phyloP scores from a whole-genome alignment of 2,888 invertebrate species.

The Brachyptera risi region DNA sequence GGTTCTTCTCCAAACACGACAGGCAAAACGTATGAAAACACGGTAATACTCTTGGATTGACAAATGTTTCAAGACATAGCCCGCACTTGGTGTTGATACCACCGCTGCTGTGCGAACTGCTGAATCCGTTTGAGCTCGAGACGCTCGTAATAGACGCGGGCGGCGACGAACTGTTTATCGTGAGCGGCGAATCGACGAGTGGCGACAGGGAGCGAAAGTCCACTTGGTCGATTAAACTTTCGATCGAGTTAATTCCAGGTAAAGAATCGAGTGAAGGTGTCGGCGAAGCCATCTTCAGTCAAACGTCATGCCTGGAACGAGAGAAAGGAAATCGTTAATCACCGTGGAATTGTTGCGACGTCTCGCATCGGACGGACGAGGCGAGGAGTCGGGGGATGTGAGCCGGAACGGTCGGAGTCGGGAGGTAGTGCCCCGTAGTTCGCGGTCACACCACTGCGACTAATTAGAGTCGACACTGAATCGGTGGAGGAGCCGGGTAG shows the following conservation, averaged over 20 bases:
- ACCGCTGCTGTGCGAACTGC: constrained; percentile 25
- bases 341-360: background rate
- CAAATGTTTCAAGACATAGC: constrained; percentile 71
- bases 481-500: too few relatives aligned
- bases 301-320: constrained; percentile 78
- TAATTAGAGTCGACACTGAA: too few relatives aligned
- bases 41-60: constrained; percentile 69
- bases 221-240: constrained; percentile 77
- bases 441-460: too few relatives aligned
- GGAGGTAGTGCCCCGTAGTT: too few relatives aligned
- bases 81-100: constrained; percentile 48
- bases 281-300: constrained; percentile 89
- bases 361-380: too few relatives aligned
- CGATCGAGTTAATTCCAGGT: constrained; percentile 86
- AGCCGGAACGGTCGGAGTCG: too few relatives aligned
- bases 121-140: constrained; percentile 28
- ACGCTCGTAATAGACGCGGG: constrained; percentile 19
- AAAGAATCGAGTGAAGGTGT: constrained; percentile 91
- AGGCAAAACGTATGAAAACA: constrained; percentile 85
- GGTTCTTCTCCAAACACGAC: constrained; percentile 71
- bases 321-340: constrained; percentile 35
- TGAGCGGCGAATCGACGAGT: constrained; percentile 63
- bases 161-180: constrained; percentile 68
- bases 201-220: constrained; percentile 62
- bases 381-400: too few relatives aligned